A percentile compares a stretch with the other conserved stretches of the same genome.
Evolutionary conservation across 2,888 invertebrate species (phyloP).

Genomic region (Polydrusus cervinus): DNA sequence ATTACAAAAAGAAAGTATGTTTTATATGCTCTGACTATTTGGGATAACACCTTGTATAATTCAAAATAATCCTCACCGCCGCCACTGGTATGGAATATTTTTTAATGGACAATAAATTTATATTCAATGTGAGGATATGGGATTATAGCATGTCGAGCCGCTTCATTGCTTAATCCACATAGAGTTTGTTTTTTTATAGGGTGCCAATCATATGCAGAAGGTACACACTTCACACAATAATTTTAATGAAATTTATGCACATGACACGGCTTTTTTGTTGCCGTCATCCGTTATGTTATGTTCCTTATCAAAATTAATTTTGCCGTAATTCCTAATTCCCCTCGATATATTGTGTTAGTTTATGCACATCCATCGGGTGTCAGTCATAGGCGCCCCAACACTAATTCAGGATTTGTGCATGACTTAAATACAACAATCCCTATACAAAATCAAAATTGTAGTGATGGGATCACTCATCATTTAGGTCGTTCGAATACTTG

Average conservation of each 20-base stretch:
- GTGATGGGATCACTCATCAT: no score
- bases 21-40: no score
- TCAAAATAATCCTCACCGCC: no score
- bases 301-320: constrained; percentile 25
- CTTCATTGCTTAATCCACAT: neutral
- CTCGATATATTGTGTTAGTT: constrained; percentile 13
- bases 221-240: constrained; percentile 22
- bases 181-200: neutral
- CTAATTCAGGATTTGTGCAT: constrained; percentile 49
- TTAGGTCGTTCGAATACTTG: no score
- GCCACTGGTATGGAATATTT: no score
- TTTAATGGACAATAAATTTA: no score
- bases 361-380: constrained; percentile 25
- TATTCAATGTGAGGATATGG: no score
- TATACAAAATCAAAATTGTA: constrained; percentile 31
- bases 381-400: constrained; percentile 32
- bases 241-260: constrained; percentile 41
- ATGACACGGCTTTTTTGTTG: constrained; percentile 32
- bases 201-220: constrained; percentile 4
- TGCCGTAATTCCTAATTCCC: constrained; percentile 20
- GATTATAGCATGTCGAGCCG: no score
- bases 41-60: no score
- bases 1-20: no score
- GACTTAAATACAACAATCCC: constrained; percentile 49
- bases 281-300: neutral